Evolutionary conservation across 1,140 invertebrate genomes (phyloP).

Genomic region (Philotrypesis tridentata): DNA sequence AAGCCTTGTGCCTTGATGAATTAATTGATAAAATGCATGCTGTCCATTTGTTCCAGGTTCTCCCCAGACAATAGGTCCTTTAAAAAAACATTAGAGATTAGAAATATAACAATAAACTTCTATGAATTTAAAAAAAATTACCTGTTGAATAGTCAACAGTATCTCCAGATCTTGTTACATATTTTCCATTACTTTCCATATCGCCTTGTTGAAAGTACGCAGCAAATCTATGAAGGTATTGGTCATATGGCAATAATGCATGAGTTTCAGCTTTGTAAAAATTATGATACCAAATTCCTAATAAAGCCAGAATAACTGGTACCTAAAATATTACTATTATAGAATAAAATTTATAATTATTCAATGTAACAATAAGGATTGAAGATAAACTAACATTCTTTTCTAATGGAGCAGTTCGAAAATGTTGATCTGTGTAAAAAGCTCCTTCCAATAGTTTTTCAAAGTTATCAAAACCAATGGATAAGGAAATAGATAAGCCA

Average conservation of each 20-base stretch:
- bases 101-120: constrained; percentile 14
- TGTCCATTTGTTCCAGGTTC: constrained; percentile 99
- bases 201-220: constrained; percentile 99
- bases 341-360: constrained; percentile 13
- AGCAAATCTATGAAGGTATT: constrained; percentile 98
- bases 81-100: constrained; percentile 39
- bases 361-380: constrained; percentile 25
- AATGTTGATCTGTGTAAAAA: constrained; percentile 96
- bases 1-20: constrained; percentile 91
- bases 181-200: constrained; percentile 99
- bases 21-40: constrained; percentile 97
- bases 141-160: constrained; percentile 89
- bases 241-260: constrained; percentile 97
- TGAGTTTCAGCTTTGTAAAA: constrained; percentile 97
- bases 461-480: constrained; percentile 98
- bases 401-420: constrained; percentile 89
- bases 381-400: constrained; percentile 85
- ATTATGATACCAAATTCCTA: constrained; percentile 98
- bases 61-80: constrained; percentile 83
- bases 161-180: constrained; percentile 85
- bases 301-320: constrained; percentile 93
- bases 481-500: constrained; percentile 95
- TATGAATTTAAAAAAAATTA: constrained; percentile 43
- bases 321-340: constrained; percentile 76
- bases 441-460: constrained; percentile 93